These are phyloP conservation scores for Lepas anatifera DNA, from an alignment of 2,888 invertebrate genomes.

Conservation along the genomic window DNA sequence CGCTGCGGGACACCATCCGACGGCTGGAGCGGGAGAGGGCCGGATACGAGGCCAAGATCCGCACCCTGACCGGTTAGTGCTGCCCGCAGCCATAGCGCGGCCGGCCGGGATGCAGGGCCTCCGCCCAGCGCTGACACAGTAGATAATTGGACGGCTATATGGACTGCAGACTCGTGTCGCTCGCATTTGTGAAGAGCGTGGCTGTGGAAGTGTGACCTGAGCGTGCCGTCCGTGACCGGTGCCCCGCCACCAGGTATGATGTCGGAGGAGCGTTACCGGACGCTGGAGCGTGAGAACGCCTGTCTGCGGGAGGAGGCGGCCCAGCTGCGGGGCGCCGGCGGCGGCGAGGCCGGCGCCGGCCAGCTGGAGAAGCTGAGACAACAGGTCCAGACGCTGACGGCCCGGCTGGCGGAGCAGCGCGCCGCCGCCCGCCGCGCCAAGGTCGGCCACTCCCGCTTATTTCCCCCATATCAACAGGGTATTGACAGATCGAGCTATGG, in stretches of 20 bases:
- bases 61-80: not conserved
- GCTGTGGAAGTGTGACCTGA: no score
- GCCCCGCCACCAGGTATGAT: not conserved
- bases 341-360: not conserved
- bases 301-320: not conserved
- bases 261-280: not conserved
- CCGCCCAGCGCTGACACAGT: no score
- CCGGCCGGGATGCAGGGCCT: no score
- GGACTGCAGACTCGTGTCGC: not conserved
- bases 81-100: no score
- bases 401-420: not conserved
- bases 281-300: not conserved
- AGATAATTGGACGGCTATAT: no score
- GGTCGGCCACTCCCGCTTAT: not conserved
- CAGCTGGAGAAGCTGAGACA: not conserved
- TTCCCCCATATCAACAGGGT: not conserved
- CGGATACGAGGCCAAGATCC: slow-evolving; percentile 39
- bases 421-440: not conserved
- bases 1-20: slow-evolving; percentile 50
- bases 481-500: no score
- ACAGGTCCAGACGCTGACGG: not conserved
- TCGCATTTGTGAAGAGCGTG: not conserved
- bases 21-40: slow-evolving; percentile 63
- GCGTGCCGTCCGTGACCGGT: no score
- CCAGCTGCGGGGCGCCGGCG: not conserved